Conservation (phyloP, 2,113 vertebrate genomes). For the Pterocles gutturalis region DNA sequence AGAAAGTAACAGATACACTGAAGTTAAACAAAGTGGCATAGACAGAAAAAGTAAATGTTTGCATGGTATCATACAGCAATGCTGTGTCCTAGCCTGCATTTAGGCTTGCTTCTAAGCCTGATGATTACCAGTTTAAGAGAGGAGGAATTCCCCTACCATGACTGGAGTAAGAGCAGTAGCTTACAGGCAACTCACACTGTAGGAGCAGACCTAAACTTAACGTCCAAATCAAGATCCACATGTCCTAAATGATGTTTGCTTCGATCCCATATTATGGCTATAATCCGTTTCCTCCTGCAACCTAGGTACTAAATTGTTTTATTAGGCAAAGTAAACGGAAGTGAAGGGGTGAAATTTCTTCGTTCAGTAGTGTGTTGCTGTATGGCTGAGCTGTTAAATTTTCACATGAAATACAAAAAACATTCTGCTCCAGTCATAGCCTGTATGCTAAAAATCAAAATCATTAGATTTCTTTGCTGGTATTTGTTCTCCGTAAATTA, state of each 20-base stretch:
- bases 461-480: neutral
- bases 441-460: neutral
- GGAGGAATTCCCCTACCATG: neutral
- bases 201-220: neutral
- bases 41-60: constrained; percentile 22
- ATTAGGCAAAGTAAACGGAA: neutral
- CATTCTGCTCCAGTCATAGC: neutral
- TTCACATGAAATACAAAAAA: neutral
- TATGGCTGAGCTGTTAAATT: constrained; percentile 31
- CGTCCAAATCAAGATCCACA: neutral
- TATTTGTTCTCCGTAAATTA: neutral
- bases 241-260: neutral
- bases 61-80: neutral
- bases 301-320: neutral
- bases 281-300: neutral
- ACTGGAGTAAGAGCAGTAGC: neutral
- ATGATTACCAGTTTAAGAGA: neutral
- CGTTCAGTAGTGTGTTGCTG: neutral
- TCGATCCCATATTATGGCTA: neutral
- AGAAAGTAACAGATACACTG: neutral
- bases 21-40: neutral
- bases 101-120: neutral
- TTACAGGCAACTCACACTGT: neutral
- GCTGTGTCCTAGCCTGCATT: neutral
- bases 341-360: neutral